Base-by-base conservation (phyloP, 2,797 vertebrate species). In the Austrolebias charrua region DNA sequence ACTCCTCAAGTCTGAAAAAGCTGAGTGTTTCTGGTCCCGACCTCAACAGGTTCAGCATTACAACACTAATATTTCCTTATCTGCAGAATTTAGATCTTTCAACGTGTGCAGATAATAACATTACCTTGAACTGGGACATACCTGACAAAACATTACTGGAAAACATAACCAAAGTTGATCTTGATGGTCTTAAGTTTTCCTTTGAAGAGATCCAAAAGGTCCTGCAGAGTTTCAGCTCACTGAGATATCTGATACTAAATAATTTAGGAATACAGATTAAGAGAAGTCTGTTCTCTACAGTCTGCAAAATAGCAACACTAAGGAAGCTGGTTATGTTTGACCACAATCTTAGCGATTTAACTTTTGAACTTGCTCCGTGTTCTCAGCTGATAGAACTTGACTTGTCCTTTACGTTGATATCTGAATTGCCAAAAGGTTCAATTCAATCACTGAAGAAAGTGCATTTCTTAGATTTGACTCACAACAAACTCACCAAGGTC, bases 261-360 rank as follows among this genome's bases (percentile, higher is more conserved):
- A 16, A 31, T 0, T 29, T 70, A 0, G 0, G 5, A 0, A 13
- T 18, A 10, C 60, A 8, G 24, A 47, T 70, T 40, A 8, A 28
- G 0, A 55, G 4, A 16, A 63, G 52, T 11, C 55, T 80, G 6
- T 33, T 80, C 7, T 54, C 15, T 2, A 51, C 46, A 0, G 38
- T 67, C 24, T 76, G 66, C 35, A 58, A 60, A 54, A 63, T 75
- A 18, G 51, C 59, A 1, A 68, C 56, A 43, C 60, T 76, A 1
- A 33, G 19, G 1, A 59, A 3, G 2, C 50, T 80, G 0, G 63
- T 71, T 4, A 29, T 76, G 45, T 60, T 2, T 10, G 4, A 0
- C 8, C 54, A 60, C 8, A 0, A 19, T 2, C 14, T 31, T 1
- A 0, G 6, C 5, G 44, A 43, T 10, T 18, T 44, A 0, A 20